Base-by-base conservation (phyloP, 2,113 vertebrate genomes). In the Nanorana parkeri region DNA sequence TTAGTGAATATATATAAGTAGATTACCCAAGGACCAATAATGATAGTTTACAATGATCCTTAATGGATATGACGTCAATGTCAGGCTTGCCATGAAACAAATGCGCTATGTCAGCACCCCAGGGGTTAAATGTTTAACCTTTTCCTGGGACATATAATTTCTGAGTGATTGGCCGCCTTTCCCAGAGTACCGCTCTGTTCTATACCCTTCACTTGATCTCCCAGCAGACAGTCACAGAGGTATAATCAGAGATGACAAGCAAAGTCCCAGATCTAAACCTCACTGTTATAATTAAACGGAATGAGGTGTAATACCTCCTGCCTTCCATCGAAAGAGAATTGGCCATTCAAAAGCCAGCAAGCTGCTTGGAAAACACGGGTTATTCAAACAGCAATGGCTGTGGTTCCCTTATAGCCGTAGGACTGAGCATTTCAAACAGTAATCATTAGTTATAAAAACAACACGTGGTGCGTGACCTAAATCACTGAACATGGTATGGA, bases 231-330 rank as follows among this genome's bases (percentile, higher is more conserved):
- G 69, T 19, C 51, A 24, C 47, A 65, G 68, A 73, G 28, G 41
- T 81, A 56, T 81, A 81, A 81, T 81, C 69, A 66, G 15, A 81
- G 26, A 81, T 73, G 79, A 81, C 79, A 81, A 60, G 68, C 79
- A 26, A 21, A 36, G 79, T 26, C 61, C 69, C 68, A 81, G 26
- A 81, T 55, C 24, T 56, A 28, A 74, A 66, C 60, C 60, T 55
- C 69, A 56, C 41, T 81, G 60, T 64, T 73, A 81, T 73, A 74
- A 81, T 81, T 81, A 81, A 54, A 64, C 60, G 61, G 69, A 52
- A 52, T 15, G 26, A 81, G 47, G 69, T 74, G 26, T 81, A 65
- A 81, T 81, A 52, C 66, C 60, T 29, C 68, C 67, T 51, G 29
- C 55, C 68, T 66, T 73, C 21, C 51, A 41, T 36, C 79, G 73